Evolutionary conservation across 2,888 invertebrate genomes (phyloP).

Genomic region (Tubulanus polymorphus): DNA sequence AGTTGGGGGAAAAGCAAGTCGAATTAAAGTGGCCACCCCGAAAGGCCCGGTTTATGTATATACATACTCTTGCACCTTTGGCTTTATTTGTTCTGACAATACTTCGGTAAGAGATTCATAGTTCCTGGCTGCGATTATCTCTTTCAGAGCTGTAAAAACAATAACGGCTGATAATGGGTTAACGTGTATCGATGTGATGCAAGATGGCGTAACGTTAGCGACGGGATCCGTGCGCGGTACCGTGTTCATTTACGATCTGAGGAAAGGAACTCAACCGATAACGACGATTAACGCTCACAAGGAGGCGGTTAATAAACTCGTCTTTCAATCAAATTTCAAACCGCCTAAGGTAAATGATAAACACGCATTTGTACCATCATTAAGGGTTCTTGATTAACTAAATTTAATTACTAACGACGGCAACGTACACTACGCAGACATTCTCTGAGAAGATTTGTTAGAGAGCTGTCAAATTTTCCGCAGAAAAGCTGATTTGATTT

Average conservation of each 20-base stretch:
- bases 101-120: neutral
- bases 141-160: constrained; percentile 34
- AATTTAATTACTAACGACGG: too few species aligned
- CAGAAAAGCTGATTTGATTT: too few species aligned
- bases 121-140: too few species aligned
- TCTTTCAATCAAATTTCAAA: constrained; percentile 24
- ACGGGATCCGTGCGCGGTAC: constrained; percentile 51
- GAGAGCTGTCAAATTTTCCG: too few species aligned
- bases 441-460: too few species aligned
- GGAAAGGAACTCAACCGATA: constrained; percentile 36
- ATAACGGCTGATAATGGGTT: constrained; percentile 43
- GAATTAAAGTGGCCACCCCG: too few species aligned
- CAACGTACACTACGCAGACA: too few species aligned
- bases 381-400: too few species aligned
- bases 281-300: constrained; percentile 40
- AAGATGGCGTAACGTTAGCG: constrained; percentile 46
- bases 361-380: too few species aligned
- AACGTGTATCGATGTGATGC: constrained; percentile 44
- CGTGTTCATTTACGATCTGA: constrained; percentile 49
- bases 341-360: neutral
- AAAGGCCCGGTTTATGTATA: too few species aligned
- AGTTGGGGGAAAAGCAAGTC: too few species aligned
- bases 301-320: constrained; percentile 41
- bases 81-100: neutral
- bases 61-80: too few species aligned